Evolutionary conservation across 2,888 invertebrate species (phyloP).

Genomic region (Drosophila formosana): DNA sequence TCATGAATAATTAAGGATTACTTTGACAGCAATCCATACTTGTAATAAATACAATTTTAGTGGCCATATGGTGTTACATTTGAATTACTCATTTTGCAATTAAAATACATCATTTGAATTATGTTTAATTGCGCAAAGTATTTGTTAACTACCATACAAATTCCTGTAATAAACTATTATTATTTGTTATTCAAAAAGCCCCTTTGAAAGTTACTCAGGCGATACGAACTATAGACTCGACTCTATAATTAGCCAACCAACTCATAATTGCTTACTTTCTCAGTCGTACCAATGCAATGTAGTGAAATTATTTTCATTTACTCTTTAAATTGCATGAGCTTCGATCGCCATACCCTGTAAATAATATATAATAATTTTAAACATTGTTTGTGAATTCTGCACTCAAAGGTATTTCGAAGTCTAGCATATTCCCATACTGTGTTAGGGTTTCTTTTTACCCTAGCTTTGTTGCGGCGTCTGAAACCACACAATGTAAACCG

Average conservation of each 20-base stretch:
- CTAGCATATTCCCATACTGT: not conserved
- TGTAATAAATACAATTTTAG: no score
- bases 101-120: not conserved
- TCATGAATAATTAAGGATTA: conserved; percentile 3
- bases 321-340: not conserved
- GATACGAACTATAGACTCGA: conserved; percentile 20
- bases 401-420: not conserved
- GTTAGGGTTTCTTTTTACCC: not conserved
- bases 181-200: conserved; percentile 2
- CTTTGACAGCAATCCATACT: no score
- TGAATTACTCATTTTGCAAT: not conserved
- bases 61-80: no score
- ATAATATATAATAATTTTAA: not conserved
- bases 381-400: not conserved
- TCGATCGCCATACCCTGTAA: conserved; percentile 4
- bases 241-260: conserved; percentile 36
- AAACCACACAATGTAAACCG: conserved; percentile 32
- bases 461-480: not conserved
- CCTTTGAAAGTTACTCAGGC: conserved; percentile 41
- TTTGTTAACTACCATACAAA: not conserved
- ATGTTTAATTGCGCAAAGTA: not conserved
- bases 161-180: conserved; percentile 6
- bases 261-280: conserved; percentile 51
- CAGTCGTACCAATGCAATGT: conserved; percentile 24
- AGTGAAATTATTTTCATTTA: conserved; percentile 17